These are phyloP conservation scores for Lycorma delicatula DNA, from an alignment of 1,140 invertebrate species.

Conservation along the genomic window DNA sequence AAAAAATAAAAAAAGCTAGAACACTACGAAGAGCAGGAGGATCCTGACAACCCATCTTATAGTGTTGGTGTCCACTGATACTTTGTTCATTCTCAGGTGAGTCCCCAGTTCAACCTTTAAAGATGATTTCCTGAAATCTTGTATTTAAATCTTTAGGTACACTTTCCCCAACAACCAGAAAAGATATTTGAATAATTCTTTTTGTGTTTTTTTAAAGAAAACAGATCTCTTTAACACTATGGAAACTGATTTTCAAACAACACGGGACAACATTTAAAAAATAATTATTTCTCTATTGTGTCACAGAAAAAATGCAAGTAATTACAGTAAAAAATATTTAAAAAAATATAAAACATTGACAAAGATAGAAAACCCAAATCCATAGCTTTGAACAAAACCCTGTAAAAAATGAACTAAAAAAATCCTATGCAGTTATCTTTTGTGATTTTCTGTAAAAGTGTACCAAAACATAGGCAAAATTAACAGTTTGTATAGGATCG, in stretches of 20 bases:
- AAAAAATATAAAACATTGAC: neutral
- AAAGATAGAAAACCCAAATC: neutral
- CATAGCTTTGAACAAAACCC: neutral
- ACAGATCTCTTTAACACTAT: neutral
- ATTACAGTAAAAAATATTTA: neutral
- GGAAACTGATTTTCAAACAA: neutral
- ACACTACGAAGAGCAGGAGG: slow-evolving; percentile 12
- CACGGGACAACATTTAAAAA: neutral
- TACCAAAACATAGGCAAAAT: slow-evolving; percentile 1
- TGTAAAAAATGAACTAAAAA: neutral
- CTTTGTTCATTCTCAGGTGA: neutral
- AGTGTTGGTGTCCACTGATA: slow-evolving; percentile 13
- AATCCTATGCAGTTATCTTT: neutral
- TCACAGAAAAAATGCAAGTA: neutral
- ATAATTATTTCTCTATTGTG: neutral
- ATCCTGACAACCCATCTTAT: slow-evolving; percentile 17
- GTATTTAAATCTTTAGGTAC: slow-evolving; percentile 6
- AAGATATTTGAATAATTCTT: slow-evolving; percentile 5
- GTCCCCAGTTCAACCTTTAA: neutral
- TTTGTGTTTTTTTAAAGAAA: neutral
- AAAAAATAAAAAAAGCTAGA: neutral
- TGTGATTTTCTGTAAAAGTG: neutral
- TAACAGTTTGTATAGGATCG: neutral
- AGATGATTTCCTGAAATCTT: slow-evolving; percentile 4
- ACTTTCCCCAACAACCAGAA: slow-evolving; percentile 8